Evolutionary conservation across 2,888 invertebrate genomes (phyloP).

Genomic region (Cephalotes varians): DNA sequence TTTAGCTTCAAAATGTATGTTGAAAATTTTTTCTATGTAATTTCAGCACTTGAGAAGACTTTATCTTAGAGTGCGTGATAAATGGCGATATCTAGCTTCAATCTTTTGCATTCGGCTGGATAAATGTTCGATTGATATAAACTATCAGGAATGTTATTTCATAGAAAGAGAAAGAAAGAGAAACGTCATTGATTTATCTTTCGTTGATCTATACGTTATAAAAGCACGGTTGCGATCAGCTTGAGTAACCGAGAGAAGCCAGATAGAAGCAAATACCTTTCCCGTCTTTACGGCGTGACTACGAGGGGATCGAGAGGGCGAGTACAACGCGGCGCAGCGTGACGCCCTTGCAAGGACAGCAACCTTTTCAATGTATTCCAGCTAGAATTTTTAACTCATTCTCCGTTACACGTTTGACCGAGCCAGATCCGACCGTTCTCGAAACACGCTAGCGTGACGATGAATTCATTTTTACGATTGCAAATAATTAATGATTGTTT

Average conservation of each 20-base stretch:
- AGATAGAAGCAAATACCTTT: slow-evolving; percentile 6
- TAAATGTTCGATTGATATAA: slow-evolving; percentile 14
- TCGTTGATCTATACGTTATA: neutral
- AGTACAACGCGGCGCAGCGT: slow-evolving; percentile 1
- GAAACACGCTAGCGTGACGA: neutral
- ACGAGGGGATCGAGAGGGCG: neutral
- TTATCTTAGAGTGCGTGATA: neutral
- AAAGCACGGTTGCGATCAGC: neutral
- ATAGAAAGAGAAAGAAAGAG: neutral
- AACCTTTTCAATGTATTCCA: slow-evolving; percentile 57
- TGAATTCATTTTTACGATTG: neutral
- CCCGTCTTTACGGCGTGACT: neutral
- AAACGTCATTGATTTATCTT: neutral
- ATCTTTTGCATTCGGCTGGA: neutral
- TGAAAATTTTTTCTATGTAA: neutral
- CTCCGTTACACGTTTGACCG: slow-evolving; percentile 3
- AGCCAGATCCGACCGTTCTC: neutral
- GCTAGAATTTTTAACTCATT: neutral
- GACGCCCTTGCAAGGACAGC: slow-evolving; percentile 75
- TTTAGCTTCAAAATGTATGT: neutral
- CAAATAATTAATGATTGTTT: neutral
- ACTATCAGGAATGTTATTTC: neutral
- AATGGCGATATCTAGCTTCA: neutral
- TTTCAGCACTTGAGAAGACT: neutral
- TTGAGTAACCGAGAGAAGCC: neutral